Percentiles rank a stretch among this genome's conserved stretches.
phyloP scores from a whole-genome alignment of 2,113 vertebrate species.

The Myrmecobius fasciatus region DNA sequence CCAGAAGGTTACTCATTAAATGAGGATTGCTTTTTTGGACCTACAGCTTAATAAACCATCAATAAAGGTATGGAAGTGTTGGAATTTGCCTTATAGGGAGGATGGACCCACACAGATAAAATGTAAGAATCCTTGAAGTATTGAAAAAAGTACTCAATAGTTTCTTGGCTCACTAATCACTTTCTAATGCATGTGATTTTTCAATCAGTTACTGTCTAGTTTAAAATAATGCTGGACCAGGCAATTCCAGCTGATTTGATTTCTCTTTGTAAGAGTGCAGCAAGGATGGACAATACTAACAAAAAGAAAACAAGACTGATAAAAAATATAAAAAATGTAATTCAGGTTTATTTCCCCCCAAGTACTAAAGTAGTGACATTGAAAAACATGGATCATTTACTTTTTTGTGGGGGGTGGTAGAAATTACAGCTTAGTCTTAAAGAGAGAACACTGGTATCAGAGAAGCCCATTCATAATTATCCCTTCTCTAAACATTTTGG shows the following conservation, averaged over 20 bases:
- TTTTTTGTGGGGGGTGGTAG: neutral
- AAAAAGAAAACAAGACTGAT: neutral
- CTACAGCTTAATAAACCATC: neutral
- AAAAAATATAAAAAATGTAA: conserved; percentile 29
- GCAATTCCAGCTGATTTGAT: conserved; percentile 9
- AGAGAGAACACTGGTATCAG: neutral
- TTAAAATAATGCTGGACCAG: neutral
- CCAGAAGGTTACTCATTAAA: neutral
- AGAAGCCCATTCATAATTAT: neutral
- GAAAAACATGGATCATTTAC: neutral
- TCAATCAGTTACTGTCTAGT: neutral
- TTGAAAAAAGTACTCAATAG: neutral
- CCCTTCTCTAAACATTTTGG: neutral
- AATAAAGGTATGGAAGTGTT: neutral
- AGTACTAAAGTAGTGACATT: neutral
- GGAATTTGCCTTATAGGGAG: neutral
- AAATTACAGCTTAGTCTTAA: neutral
- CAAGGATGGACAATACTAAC: conserved; percentile 11
- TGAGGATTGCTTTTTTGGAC: neutral
- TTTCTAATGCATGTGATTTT: conserved; percentile 30
- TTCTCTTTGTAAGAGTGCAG: neutral
- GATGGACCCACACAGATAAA: neutral
- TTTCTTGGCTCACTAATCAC: neutral
- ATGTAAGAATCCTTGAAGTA: neutral
- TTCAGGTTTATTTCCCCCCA: neutral